Conservation (phyloP, 2,888 invertebrate genomes). For the Maniola hyperantus region DNA sequence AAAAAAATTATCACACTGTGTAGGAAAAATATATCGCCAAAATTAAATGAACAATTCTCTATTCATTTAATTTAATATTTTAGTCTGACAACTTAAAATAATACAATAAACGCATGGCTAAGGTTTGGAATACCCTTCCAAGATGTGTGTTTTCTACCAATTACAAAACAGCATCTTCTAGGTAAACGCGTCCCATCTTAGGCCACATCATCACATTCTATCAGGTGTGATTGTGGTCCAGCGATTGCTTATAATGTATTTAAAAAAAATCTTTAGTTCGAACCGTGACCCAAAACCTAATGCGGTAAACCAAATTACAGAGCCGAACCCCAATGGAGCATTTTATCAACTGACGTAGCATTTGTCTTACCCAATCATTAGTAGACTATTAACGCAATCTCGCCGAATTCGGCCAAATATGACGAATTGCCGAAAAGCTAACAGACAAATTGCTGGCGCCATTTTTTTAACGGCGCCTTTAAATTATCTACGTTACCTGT, state of each 20-base stretch:
- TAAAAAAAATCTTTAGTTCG: constrained; percentile 4
- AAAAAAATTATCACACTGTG: too few relatives aligned
- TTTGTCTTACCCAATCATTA: constrained; percentile 36
- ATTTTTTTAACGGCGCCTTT: constrained; percentile 27
- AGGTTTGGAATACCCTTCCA: too few relatives aligned
- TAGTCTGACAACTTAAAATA: not conserved
- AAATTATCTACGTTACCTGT: constrained; percentile 31
- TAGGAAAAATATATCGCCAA: too few relatives aligned
- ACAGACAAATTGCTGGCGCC: constrained; percentile 30
- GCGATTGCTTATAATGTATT: too few relatives aligned
- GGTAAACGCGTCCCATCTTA: too few relatives aligned
- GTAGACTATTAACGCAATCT: constrained; percentile 30
- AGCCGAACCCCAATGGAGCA: constrained; percentile 15
- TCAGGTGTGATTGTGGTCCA: too few relatives aligned
- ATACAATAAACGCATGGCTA: too few relatives aligned
- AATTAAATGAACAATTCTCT: too few relatives aligned
- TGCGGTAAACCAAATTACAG: constrained; percentile 32
- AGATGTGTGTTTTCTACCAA: too few relatives aligned
- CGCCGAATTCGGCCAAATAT: constrained; percentile 24
- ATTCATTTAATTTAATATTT: too few relatives aligned
- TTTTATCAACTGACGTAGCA: constrained; percentile 32
- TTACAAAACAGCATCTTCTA: too few relatives aligned
- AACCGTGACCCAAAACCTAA: constrained; percentile 13
- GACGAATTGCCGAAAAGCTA: constrained; percentile 27
- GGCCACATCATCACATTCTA: too few relatives aligned